Conservation (phyloP, 2,113 vertebrate genomes). For the Noturus placidus region DNA sequence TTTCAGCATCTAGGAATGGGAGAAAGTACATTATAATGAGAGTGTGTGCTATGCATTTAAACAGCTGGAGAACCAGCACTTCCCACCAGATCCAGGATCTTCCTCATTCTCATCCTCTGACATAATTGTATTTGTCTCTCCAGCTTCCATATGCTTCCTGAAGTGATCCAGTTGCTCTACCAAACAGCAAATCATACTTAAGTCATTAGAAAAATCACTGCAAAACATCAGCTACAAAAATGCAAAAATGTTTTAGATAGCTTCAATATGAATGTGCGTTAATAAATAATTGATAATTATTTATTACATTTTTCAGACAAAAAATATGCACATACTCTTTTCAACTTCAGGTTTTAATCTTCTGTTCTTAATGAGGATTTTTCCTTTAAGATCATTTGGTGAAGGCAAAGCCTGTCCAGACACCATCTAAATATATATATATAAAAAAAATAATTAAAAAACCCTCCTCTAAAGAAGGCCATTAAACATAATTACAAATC, state of each 20-base stretch:
- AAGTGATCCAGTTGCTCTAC: constrained; percentile 95
- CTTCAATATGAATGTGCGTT: background rate
- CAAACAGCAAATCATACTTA: constrained; percentile 33
- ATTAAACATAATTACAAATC: constrained; percentile 2
- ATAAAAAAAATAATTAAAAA: constrained; percentile 25
- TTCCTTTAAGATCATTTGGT: constrained; percentile 91
- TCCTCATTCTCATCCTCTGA: constrained; percentile 95
- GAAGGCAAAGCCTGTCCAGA: constrained; percentile 85
- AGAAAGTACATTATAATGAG: background rate
- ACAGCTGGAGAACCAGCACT: constrained; percentile 5
- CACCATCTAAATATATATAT: constrained; percentile 87
- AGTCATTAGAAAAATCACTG: background rate
- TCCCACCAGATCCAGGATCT: constrained; percentile 85
- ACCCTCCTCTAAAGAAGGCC: background rate
- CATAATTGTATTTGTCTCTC: constrained; percentile 88
- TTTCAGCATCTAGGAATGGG: background rate
- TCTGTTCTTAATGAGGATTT: constrained; percentile 99
- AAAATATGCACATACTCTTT: constrained; percentile 78
- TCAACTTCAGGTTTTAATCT: constrained; percentile 96
- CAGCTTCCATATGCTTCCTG: constrained; percentile 95
- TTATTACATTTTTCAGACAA: background rate
- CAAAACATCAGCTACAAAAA: background rate
- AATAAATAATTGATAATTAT: background rate
- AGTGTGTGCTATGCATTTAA: constrained; percentile 17
- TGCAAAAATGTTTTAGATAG: background rate